Evolutionary conservation across 2,797 vertebrate genomes (phyloP).

Genomic region (Falco peregrinus): DNA sequence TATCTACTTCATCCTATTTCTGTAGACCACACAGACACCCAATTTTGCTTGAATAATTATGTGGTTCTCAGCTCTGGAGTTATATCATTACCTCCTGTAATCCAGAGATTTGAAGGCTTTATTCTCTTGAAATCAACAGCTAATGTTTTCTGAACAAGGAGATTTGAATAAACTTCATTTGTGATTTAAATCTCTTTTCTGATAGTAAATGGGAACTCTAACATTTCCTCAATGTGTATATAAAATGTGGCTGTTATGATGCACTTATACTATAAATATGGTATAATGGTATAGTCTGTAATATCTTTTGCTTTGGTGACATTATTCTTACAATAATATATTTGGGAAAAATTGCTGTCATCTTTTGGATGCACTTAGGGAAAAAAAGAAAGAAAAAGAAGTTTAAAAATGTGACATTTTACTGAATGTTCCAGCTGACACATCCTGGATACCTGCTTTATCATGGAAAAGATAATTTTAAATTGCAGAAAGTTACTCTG

Average conservation of each 20-base stretch:
- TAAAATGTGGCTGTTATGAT: neutral
- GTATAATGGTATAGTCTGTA: neutral
- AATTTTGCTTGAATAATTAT: neutral
- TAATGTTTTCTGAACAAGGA: neutral
- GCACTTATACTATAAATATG: neutral
- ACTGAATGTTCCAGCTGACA: neutral
- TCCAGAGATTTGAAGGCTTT: neutral
- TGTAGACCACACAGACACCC: neutral
- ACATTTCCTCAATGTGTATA: neutral
- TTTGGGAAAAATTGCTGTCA: neutral
- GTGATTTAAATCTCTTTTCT: neutral
- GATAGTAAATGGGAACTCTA: neutral
- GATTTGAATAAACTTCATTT: neutral
- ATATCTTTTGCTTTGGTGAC: neutral
- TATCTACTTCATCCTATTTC: neutral
- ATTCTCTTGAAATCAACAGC: neutral
- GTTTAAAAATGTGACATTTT: neutral
- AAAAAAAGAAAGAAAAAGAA: accelerated
- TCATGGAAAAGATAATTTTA: neutral
- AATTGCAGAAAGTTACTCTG: neutral
- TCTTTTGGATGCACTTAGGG: neutral
- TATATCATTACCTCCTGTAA: neutral
- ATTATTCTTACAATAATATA: neutral
- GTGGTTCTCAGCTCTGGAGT: neutral
- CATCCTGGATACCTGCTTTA: neutral